These are phyloP conservation scores for Spodoptera exigua DNA, from an alignment of 2,888 invertebrate genomes.

Conservation along the genomic window DNA sequence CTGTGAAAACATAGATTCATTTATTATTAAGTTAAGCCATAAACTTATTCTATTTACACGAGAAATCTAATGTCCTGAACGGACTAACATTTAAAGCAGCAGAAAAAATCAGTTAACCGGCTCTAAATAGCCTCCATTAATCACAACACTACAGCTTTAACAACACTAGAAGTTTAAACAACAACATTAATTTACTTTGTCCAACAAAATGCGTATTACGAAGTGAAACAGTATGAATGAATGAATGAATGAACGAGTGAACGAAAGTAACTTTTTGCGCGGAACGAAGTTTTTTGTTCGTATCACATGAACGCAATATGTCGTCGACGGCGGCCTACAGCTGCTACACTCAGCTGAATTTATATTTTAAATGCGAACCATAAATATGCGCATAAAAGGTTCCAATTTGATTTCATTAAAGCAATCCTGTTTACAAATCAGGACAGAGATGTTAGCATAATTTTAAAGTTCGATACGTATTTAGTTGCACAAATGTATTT, in stretches of 20 bases:
- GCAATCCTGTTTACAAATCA: slow-evolving; percentile 66
- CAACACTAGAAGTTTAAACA: slow-evolving; percentile 32
- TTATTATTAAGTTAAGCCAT: too few species aligned
- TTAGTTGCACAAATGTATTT: neutral
- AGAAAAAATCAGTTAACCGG: neutral
- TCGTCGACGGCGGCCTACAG: slow-evolving; percentile 61
- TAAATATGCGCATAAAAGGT: slow-evolving; percentile 88
- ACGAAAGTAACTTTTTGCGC: slow-evolving; percentile 52
- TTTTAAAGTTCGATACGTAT: slow-evolving; percentile 55
- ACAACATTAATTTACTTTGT: slow-evolving; percentile 29
- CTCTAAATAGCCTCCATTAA: slow-evolving; percentile 19
- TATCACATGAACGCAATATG: slow-evolving; percentile 69
- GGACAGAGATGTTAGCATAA: slow-evolving; percentile 63
- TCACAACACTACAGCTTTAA: slow-evolving; percentile 28
- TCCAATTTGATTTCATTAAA: slow-evolving; percentile 79
- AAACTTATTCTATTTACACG: too few species aligned
- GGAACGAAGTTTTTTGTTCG: slow-evolving; percentile 64
- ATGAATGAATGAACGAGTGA: neutral
- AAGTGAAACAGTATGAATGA: slow-evolving; percentile 46
- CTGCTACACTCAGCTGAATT: slow-evolving; percentile 61
- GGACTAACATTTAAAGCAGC: neutral
- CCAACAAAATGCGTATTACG: slow-evolving; percentile 48
- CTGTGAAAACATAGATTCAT: too few species aligned
- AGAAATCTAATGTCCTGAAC: too few species aligned
- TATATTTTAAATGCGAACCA: slow-evolving; percentile 70